phyloP scores from a whole-genome alignment of 2,797 vertebrate genomes.

The Microchirus variegatus region DNA sequence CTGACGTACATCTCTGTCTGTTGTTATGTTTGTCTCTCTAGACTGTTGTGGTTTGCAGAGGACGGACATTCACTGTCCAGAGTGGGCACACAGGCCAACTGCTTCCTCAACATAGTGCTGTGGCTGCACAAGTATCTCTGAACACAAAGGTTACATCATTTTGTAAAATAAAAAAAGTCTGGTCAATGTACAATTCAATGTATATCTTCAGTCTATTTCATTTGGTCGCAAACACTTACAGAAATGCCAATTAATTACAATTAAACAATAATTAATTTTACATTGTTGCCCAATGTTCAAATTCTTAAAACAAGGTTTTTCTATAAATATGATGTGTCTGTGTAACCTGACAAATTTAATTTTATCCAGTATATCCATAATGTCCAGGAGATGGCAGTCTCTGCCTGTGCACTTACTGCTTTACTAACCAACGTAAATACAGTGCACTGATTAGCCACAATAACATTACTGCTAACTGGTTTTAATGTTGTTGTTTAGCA shows the following conservation, averaged over 20 bases:
- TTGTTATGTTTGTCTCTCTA: constrained; percentile 39
- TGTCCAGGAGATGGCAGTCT: constrained; percentile 56
- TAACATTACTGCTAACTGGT: no score
- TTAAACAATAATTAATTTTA: no score
- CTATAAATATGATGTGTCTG: neutral
- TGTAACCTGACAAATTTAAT: neutral
- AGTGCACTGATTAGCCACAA: neutral
- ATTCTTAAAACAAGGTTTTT: neutral
- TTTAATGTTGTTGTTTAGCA: no score
- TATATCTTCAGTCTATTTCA: neutral
- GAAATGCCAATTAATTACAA: no score
- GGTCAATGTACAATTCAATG: neutral
- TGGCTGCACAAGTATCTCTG: constrained; percentile 83
- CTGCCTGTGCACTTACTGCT: neutral
- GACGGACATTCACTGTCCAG: constrained; percentile 84
- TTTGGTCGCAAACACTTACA: neutral
- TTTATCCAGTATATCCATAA: neutral
- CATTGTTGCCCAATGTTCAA: neutral
- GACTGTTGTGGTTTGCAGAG: constrained; percentile 86
- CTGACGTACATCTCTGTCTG: neutral
- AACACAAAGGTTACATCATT: constrained; percentile 3
- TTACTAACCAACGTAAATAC: neutral
- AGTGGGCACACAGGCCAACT: constrained; percentile 79
- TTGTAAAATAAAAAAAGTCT: constrained; percentile 33
- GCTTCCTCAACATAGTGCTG: constrained; percentile 81